Evolutionary conservation across 35 echinoderm and acorn worm genomes (phyloP).

Genomic region (Ptychodera flava): DNA sequence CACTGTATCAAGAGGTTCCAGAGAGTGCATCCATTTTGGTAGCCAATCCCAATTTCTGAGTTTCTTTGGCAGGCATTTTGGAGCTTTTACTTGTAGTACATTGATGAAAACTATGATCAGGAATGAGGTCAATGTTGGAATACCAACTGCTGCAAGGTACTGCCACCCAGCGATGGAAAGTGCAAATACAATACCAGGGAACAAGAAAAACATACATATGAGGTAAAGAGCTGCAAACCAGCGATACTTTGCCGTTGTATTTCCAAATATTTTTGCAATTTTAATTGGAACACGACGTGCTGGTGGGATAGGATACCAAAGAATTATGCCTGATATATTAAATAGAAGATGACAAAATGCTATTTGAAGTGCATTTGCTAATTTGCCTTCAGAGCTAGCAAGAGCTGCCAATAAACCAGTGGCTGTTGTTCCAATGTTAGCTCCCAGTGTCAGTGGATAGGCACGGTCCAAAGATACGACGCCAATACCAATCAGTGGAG

Average conservation of each 20-base stretch:
- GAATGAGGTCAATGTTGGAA: slow-evolving; percentile 39
- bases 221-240: slow-evolving; percentile 91
- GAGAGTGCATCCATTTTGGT: slow-evolving; percentile 50
- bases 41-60: slow-evolving; percentile 73
- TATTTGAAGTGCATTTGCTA: slow-evolving; percentile 68
- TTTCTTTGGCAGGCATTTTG: slow-evolving; percentile 23
- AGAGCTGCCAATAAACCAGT: slow-evolving; percentile 85
- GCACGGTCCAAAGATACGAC: slow-evolving; percentile 78
- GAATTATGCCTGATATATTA: slow-evolving; percentile 75
- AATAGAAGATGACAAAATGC: slow-evolving; percentile 91
- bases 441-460: slow-evolving; percentile 93
- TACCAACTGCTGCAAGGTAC: slow-evolving; percentile 38
- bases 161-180: slow-evolving; percentile 56
- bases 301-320: slow-evolving; percentile 93
- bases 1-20: slow-evolving; percentile 53
- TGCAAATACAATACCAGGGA: slow-evolving; percentile 55
- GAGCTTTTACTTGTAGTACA: slow-evolving; percentile 65
- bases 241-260: slow-evolving; percentile 81
- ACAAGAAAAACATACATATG: slow-evolving; percentile 48
- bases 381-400: slow-evolving; percentile 51
- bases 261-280: slow-evolving; percentile 68
- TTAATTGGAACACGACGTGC: slow-evolving; percentile 62
- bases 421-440: slow-evolving; percentile 96
- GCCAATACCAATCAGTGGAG: slow-evolving; percentile 87
- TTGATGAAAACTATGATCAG: slow-evolving; percentile 53